A percentile compares a stretch with the other conserved stretches of the same genome.
Conservation (phyloP, 2,888 invertebrate genomes). For the Tricholauxania praeusta region DNA sequence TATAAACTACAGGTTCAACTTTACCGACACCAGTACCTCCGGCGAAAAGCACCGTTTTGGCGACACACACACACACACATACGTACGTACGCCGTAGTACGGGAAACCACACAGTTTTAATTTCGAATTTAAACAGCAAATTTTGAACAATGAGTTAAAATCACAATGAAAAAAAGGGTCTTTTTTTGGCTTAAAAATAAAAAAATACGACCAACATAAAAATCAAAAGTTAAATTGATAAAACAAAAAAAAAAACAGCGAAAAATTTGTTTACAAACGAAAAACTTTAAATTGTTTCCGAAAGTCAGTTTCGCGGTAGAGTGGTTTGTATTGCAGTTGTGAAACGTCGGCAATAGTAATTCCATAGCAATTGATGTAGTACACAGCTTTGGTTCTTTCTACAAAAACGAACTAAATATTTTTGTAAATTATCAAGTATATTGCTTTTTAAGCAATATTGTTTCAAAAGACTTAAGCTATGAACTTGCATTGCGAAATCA, state of each 20-base stretch:
- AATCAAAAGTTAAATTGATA: slow-evolving; percentile 46
- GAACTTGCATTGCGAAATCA: too few relatives aligned
- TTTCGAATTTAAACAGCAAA: slow-evolving; percentile 60
- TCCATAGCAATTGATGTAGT: too few relatives aligned
- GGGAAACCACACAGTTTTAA: slow-evolving; percentile 64
- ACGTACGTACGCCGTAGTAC: slow-evolving; percentile 40
- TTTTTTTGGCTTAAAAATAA: not conserved
- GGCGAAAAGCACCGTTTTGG: slow-evolving; percentile 44
- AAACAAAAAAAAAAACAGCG: slow-evolving; percentile 22
- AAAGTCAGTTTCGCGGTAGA: slow-evolving; percentile 32
- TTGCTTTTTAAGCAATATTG: too few relatives aligned
- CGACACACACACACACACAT: slow-evolving; percentile 23
- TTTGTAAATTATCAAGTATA: too few relatives aligned
- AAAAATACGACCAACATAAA: slow-evolving; percentile 49
- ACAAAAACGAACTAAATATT: too few relatives aligned
- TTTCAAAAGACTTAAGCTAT: too few relatives aligned
- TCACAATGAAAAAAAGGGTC: slow-evolving; percentile 49
- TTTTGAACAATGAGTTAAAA: slow-evolving; percentile 39
- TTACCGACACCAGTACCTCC: slow-evolving; percentile 36
- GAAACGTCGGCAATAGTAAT: not conserved
- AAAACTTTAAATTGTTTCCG: slow-evolving; percentile 37
- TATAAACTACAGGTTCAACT: slow-evolving; percentile 17
- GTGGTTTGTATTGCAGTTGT: slow-evolving; percentile 25
- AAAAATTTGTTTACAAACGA: slow-evolving; percentile 32
- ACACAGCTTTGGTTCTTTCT: too few relatives aligned